Evolutionary conservation across 2,113 vertebrate genomes (phyloP).

Genomic region (human (Homo sapiens)): DNA sequence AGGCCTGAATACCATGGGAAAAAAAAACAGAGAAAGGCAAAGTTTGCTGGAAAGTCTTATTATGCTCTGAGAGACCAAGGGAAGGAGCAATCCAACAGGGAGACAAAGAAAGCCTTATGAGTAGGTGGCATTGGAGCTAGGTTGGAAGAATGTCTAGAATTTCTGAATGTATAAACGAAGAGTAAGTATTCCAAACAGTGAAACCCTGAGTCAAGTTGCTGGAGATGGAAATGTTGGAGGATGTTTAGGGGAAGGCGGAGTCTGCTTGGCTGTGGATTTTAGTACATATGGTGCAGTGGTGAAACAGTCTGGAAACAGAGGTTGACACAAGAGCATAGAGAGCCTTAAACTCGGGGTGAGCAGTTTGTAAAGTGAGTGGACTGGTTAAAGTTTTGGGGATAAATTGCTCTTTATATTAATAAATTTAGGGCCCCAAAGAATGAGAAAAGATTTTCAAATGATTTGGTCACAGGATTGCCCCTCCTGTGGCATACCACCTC

Average conservation of each 20-base stretch:
- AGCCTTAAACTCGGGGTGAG: background rate
- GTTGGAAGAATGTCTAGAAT: background rate
- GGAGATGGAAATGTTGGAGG: background rate
- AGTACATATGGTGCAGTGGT: background rate
- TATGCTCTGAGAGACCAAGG: constrained; percentile 37
- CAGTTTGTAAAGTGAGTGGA: background rate
- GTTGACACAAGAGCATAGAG: background rate
- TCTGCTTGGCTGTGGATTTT: background rate
- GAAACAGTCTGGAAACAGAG: background rate
- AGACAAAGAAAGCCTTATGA: background rate
- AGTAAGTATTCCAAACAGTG: background rate
- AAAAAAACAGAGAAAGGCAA: background rate
- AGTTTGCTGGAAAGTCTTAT: background rate
- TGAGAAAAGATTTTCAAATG: background rate
- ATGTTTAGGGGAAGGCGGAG: background rate
- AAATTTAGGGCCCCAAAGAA: background rate
- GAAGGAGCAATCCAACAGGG: background rate
- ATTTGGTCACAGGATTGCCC: background rate
- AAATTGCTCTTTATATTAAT: background rate
- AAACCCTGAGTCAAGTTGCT: background rate
- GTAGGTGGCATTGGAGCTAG: background rate
- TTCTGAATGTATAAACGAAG: background rate
- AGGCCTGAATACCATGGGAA: background rate
- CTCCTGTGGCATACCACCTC: background rate
- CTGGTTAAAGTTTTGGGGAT: background rate